Percentiles rank a stretch among this genome's conserved stretches.
phyloP scores from a whole-genome alignment of 2,888 invertebrate species.

The Tenthredo notha region DNA sequence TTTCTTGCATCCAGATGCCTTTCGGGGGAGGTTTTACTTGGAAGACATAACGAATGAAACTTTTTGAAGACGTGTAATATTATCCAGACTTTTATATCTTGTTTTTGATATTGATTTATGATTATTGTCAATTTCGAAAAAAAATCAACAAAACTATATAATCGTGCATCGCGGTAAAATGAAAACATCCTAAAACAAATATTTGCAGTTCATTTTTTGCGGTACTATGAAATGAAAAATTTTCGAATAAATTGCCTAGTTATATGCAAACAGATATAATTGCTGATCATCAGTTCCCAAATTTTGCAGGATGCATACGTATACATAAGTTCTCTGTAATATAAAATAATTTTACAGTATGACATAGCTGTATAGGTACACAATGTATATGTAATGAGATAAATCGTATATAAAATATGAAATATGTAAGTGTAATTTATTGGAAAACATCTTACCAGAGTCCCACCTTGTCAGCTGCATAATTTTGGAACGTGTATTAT shows the following conservation, averaged over 20 bases:
- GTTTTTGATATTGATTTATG: background rate
- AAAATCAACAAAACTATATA: background rate
- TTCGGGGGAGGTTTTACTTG: background rate
- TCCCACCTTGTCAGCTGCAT: slow-evolving; percentile 62
- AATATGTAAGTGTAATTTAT: slow-evolving; percentile 9
- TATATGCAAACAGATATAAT: background rate
- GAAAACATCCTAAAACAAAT: background rate
- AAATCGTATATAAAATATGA: background rate
- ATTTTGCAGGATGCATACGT: background rate
- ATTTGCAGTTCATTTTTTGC: background rate
- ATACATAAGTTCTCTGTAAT: background rate
- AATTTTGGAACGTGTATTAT: slow-evolving; percentile 22
- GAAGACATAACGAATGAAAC: background rate
- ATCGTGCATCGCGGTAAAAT: background rate
- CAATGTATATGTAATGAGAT: background rate
- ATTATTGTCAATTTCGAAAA: background rate
- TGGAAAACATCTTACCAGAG: slow-evolving; percentile 66
- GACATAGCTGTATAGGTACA: background rate
- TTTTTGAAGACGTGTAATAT: background rate
- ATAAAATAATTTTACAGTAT: background rate
- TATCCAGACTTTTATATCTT: background rate
- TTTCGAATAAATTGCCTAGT: background rate
- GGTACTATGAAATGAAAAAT: background rate
- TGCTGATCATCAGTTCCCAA: background rate
- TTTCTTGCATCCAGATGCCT: background rate